Conservation (phyloP, 2,797 vertebrate species). For the Tachyglossus aculeatus region DNA sequence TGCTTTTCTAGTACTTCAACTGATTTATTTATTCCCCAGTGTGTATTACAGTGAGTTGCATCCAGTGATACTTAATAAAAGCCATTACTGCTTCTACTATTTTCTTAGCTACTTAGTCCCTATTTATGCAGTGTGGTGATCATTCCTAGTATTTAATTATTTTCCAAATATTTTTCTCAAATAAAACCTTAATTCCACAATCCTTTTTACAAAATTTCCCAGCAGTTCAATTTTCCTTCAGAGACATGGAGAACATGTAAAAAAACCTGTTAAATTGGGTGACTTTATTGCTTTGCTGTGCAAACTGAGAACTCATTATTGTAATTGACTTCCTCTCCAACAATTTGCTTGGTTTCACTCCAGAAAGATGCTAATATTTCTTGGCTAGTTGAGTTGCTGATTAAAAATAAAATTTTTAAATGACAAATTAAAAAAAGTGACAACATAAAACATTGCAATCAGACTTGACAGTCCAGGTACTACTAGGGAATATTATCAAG, state of each 20-base stretch:
- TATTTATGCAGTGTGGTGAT: too few relatives aligned
- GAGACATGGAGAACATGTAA: too few relatives aligned
- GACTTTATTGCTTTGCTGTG: background rate
- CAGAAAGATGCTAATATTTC: constrained; percentile 1
- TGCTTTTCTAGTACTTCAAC: too few relatives aligned
- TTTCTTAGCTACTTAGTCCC: too few relatives aligned
- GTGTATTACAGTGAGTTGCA: too few relatives aligned
- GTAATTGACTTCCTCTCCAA: background rate
- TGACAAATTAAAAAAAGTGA: constrained; percentile 15
- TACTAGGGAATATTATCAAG: background rate
- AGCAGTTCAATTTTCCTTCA: too few relatives aligned
- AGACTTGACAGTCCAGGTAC: constrained; percentile 11
- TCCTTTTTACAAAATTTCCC: too few relatives aligned
- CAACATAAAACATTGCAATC: constrained; percentile 13
- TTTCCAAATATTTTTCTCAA: background rate
- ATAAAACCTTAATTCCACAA: background rate
- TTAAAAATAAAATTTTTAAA: constrained; percentile 13
- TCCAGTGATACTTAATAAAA: too few relatives aligned
- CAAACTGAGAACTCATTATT: background rate
- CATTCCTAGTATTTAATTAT: too few relatives aligned
- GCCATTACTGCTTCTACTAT: too few relatives aligned
- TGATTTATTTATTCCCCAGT: too few relatives aligned
- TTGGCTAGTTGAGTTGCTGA: background rate
- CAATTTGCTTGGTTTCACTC: background rate
- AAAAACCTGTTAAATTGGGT: background rate